These are phyloP conservation scores for Sthenelais limicola DNA, from an alignment of 2,888 invertebrate species.

Conservation along the genomic window DNA sequence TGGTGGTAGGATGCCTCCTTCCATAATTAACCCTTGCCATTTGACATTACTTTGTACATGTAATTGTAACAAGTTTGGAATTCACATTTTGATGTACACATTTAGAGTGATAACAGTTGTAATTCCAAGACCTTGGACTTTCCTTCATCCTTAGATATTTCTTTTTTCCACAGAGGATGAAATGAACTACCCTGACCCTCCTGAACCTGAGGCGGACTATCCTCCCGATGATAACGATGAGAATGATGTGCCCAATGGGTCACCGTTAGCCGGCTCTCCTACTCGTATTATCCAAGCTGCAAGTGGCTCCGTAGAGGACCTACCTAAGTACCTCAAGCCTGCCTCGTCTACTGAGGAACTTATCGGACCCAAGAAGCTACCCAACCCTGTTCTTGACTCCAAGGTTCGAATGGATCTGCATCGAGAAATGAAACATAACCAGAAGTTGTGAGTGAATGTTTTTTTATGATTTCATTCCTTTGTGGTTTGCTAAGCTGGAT, in stretches of 20 bases:
- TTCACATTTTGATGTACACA: too few species aligned
- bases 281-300: slow-evolving; percentile 26
- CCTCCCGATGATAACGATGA: slow-evolving; percentile 7
- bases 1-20: too few species aligned
- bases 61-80: too few species aligned
- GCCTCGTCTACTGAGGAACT: slow-evolving; percentile 22
- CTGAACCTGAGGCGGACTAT: slow-evolving; percentile 24
- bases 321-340: slow-evolving; percentile 15
- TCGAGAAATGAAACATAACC: slow-evolving; percentile 18
- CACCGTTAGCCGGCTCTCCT: too few species aligned
- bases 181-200: slow-evolving; percentile 16
- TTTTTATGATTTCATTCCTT: neutral
- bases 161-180: slow-evolving; percentile 23
- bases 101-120: too few species aligned
- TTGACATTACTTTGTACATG: too few species aligned
- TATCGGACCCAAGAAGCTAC: slow-evolving; percentile 15
- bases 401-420: slow-evolving; percentile 14
- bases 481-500: neutral
- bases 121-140: too few species aligned
- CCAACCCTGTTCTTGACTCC: slow-evolving; percentile 17
- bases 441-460: slow-evolving; percentile 12
- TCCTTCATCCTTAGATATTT: too few species aligned
- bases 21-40: too few species aligned
- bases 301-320: slow-evolving; percentile 19
- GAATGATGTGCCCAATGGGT: slow-evolving; percentile 31